Evolutionary conservation across 1,140 invertebrate genomes (phyloP).

Genomic region (Brachionus manjavacas): DNA sequence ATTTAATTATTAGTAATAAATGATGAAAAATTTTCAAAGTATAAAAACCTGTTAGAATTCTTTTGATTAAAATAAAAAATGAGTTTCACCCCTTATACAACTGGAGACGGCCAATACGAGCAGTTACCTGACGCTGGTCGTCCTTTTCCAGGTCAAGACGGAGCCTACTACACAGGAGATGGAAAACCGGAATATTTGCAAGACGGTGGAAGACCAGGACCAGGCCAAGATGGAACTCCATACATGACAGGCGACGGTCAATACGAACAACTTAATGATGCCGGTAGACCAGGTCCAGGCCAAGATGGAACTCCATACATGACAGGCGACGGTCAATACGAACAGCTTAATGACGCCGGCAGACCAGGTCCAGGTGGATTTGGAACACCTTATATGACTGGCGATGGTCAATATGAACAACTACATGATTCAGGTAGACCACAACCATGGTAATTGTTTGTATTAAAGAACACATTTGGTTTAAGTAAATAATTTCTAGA

Average conservation of each 20-base stretch:
- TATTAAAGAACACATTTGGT: not conserved
- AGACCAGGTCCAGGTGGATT: not conserved
- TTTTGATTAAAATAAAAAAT: not conserved
- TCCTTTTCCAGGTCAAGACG: not conserved
- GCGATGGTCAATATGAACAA: slow-evolving; percentile 4
- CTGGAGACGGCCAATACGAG: slow-evolving; percentile 1
- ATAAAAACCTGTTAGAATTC: not conserved
- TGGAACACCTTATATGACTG: not conserved
- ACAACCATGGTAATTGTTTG: not conserved
- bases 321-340: not conserved
- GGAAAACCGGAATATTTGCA: not conserved
- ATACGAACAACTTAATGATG: not conserved
- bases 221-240: not conserved
- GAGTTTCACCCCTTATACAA: not conserved
- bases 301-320: not conserved
- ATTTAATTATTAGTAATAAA: not conserved
- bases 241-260: slow-evolving; percentile 8
- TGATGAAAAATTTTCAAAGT: not conserved
- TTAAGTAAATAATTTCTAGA: not conserved
- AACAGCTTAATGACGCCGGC: not conserved
- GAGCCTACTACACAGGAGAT: not conserved
- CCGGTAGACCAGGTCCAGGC: not conserved
- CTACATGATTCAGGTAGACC: slow-evolving; percentile 1
- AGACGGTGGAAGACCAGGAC: not conserved
- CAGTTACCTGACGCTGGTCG: not conserved